Conservation (phyloP, 2,888 invertebrate genomes). For the Andrena chrysosceles region DNA sequence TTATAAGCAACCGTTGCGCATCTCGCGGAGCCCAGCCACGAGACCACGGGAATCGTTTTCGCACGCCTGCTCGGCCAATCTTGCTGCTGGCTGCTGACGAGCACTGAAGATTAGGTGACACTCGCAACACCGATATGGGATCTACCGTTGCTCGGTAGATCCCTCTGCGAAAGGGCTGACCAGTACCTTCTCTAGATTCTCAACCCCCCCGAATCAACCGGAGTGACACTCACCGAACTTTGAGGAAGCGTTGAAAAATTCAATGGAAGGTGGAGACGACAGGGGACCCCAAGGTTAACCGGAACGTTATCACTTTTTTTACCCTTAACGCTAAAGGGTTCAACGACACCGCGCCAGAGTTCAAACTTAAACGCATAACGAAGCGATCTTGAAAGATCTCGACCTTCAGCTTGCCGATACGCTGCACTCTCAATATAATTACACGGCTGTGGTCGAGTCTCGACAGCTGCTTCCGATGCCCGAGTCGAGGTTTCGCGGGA, state of each 20-base stretch:
- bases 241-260: not conserved
- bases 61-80: not conserved
- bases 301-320: not conserved
- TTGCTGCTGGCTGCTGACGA: not conserved
- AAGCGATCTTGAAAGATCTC: conserved; percentile 18
- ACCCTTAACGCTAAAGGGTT: conserved; percentile 1
- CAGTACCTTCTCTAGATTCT: not conserved
- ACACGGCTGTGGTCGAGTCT: conserved; percentile 31
- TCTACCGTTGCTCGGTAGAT: no score
- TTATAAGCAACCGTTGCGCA: conserved; percentile 50
- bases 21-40: not conserved
- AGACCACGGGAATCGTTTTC: conserved; percentile 20
- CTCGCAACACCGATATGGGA: not conserved
- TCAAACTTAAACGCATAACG: conserved; percentile 5
- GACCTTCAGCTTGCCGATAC: conserved; percentile 33
- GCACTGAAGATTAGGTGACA: not conserved
- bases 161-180: no score
- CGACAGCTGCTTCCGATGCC: conserved; percentile 23
- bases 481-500: not conserved
- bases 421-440: conserved; percentile 35
- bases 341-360: conserved; percentile 9
- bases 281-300: not conserved
- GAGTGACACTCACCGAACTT: not conserved
- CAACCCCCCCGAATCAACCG: not conserved
- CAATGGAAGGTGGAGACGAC: not conserved